Conservation (phyloP, 2,113 vertebrate species). For the Narcine bancroftii region DNA sequence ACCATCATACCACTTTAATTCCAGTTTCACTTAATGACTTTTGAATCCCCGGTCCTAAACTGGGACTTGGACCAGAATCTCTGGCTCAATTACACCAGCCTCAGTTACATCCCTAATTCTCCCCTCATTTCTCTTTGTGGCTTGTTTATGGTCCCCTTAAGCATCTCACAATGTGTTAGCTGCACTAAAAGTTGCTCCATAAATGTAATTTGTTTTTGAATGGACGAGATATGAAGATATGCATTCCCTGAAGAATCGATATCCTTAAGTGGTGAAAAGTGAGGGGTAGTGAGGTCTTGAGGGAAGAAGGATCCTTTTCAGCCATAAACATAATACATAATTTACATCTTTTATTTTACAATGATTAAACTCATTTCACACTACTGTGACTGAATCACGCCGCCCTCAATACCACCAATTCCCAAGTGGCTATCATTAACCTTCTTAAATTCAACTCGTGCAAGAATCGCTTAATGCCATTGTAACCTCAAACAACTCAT, state of each 20-base stretch:
- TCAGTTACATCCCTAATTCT: too few species aligned
- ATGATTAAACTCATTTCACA: conserved; percentile 5
- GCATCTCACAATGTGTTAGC: too few species aligned
- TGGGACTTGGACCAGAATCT: too few species aligned
- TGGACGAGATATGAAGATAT: too few species aligned
- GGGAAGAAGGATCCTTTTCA: background rate
- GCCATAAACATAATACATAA: background rate
- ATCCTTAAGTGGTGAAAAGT: background rate
- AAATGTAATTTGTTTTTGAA: too few species aligned
- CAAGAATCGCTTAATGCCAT: background rate
- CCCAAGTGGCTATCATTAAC: conserved; percentile 8
- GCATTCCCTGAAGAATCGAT: background rate
- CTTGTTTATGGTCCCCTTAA: too few species aligned
- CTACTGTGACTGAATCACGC: background rate
- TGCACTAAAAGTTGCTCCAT: too few species aligned
- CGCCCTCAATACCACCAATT: background rate
- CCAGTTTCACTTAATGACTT: too few species aligned
- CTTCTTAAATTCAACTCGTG: background rate
- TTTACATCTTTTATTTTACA: conserved; percentile 1
- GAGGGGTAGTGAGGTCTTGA: background rate
- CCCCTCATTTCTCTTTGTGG: too few species aligned
- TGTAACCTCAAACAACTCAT: background rate
- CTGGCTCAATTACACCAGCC: too few species aligned
- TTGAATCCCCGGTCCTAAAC: too few species aligned
- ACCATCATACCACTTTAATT: too few species aligned